Percentiles rank a stretch among this genome's conserved stretches.
phyloP scores from a whole-genome alignment of 2,113 vertebrate species.

The Dolichallabes microphthalmus region DNA sequence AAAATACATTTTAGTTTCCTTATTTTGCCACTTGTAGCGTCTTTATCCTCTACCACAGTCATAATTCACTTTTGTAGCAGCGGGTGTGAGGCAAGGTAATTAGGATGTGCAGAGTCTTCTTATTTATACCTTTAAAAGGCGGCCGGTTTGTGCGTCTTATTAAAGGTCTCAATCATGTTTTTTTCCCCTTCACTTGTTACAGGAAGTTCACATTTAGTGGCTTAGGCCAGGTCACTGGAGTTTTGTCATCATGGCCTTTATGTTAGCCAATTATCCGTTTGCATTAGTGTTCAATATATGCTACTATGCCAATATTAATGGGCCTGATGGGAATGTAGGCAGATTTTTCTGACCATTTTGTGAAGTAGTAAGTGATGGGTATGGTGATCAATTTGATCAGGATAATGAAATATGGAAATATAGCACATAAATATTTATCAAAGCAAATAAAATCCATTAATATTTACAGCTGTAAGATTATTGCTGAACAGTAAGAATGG shows the following conservation, averaged over 20 bases:
- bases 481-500: too few relatives aligned
- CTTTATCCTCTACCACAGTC: neutral
- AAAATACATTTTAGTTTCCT: neutral
- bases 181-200: neutral
- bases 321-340: too few relatives aligned
- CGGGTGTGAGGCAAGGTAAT: neutral
- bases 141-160: neutral
- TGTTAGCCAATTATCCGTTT: neutral
- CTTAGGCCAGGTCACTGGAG: neutral
- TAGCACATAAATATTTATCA: too few relatives aligned
- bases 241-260: neutral
- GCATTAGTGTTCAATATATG: too few relatives aligned
- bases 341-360: too few relatives aligned
- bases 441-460: too few relatives aligned
- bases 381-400: too few relatives aligned
- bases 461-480: too few relatives aligned
- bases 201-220: neutral
- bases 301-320: too few relatives aligned
- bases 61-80: neutral
- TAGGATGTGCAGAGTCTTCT: neutral
- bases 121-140: neutral
- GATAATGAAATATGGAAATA: too few relatives aligned
- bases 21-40: neutral
- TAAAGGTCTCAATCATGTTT: neutral
- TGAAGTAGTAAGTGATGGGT: too few relatives aligned